These are phyloP conservation scores for Drosophila multiciliata DNA, from an alignment of 2,888 invertebrate genomes.

Conservation along the genomic window DNA sequence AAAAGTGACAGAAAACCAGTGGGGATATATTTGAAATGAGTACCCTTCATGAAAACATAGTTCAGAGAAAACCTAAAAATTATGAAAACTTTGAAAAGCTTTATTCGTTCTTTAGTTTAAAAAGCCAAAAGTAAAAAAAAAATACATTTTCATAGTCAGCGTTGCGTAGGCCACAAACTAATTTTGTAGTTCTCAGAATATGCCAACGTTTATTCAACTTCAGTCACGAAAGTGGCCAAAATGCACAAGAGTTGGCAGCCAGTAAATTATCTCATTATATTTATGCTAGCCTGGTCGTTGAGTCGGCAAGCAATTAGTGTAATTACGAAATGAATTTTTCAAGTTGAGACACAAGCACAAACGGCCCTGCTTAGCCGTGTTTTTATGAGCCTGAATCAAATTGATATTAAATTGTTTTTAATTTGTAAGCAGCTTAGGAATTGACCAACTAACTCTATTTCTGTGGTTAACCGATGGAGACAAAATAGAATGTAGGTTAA, in stretches of 20 bases:
- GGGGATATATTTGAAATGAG: neutral
- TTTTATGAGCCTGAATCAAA: conserved; percentile 23
- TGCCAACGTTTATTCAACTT: neutral
- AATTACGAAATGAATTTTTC: conserved; percentile 56
- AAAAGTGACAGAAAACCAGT: neutral
- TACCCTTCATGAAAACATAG: neutral
- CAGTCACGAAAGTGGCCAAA: neutral
- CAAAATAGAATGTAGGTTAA: conserved; percentile 45
- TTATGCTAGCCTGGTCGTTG: conserved; percentile 24
- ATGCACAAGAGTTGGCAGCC: conserved; percentile 36
- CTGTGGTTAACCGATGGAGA: conserved; percentile 14
- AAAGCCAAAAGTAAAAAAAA: neutral
- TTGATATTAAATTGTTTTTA: conserved; percentile 65
- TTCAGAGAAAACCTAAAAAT: neutral
- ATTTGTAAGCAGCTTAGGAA: conserved; percentile 63
- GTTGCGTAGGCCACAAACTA: neutral
- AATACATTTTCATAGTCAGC: neutral
- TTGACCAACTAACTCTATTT: conserved; percentile 21
- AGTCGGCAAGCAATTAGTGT: conserved; percentile 60
- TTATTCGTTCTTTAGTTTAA: neutral
- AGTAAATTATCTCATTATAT: conserved; percentile 65
- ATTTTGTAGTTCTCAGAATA: conserved; percentile 13
- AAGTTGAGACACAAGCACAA: conserved; percentile 4
- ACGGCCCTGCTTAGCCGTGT: conserved; percentile 4
- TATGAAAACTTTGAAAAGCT: neutral